phyloP scores from a whole-genome alignment of 2,888 invertebrate species.

The Hemithea aestivaria region DNA sequence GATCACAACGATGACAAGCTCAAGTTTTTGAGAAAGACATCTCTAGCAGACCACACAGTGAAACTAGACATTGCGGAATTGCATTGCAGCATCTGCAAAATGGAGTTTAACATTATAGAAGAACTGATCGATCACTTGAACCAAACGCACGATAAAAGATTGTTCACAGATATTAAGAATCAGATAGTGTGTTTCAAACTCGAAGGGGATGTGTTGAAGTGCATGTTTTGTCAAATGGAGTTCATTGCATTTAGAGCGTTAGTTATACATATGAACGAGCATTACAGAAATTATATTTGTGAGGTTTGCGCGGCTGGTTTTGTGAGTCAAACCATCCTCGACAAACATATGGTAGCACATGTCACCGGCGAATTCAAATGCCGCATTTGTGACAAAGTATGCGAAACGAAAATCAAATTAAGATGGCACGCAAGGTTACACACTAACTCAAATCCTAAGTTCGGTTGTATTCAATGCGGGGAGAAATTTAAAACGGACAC shows the following conservation, averaged over 20 bases:
- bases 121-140: slow-evolving; percentile 26
- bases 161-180: slow-evolving; percentile 42
- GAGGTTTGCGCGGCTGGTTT: slow-evolving; percentile 38
- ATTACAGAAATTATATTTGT: slow-evolving; percentile 52
- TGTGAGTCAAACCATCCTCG: slow-evolving; percentile 29
- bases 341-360: slow-evolving; percentile 41
- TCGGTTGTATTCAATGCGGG: slow-evolving; percentile 33
- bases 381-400: slow-evolving; percentile 51
- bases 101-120: slow-evolving; percentile 25
- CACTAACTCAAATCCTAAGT: slow-evolving; percentile 8
- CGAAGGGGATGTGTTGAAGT: slow-evolving; percentile 42
- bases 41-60: slow-evolving; percentile 33
- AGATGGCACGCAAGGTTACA: slow-evolving; percentile 56
- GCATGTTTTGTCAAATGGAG: slow-evolving; percentile 42
- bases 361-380: slow-evolving; percentile 36
- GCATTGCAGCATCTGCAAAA: slow-evolving; percentile 45
- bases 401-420: slow-evolving; percentile 54
- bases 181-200: slow-evolving; percentile 59
- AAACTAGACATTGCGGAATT: slow-evolving; percentile 54
- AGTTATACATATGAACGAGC: slow-evolving; percentile 58
- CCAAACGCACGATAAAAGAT: slow-evolving; percentile 26
- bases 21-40: too few species aligned
- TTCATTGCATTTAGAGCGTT: slow-evolving; percentile 49
- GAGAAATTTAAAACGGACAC: slow-evolving; percentile 46
- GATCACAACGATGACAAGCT: slow-evolving; percentile 10